Percentiles rank a stretch among this genome's conserved stretches.
phyloP scores from a whole-genome alignment of 2,888 invertebrate species.

The Eupithecia vulgata region DNA sequence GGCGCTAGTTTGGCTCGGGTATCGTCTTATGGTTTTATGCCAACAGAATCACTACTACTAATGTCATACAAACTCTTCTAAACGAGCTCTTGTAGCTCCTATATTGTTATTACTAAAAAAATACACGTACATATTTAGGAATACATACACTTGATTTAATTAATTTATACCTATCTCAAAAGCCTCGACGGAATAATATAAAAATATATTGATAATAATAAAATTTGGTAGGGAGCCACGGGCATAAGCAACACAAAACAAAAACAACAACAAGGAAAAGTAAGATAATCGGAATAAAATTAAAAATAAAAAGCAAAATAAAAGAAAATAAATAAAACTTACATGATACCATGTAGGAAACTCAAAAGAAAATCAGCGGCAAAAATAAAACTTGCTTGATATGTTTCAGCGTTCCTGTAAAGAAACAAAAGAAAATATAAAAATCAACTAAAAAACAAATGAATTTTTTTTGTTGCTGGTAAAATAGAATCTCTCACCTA shows the following conservation, averaged over 20 bases:
- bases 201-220: too few species aligned
- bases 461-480: constrained; percentile 27
- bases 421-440: constrained; percentile 62
- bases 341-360: constrained; percentile 84
- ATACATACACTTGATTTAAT: too few species aligned
- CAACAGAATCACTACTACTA: too few species aligned
- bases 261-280: background rate
- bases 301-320: constrained; percentile 44
- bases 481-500: background rate
- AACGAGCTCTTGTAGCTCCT: too few species aligned
- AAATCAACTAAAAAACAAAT: constrained; percentile 46
- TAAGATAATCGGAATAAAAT: background rate
- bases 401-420: constrained; percentile 67
- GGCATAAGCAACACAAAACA: background rate
- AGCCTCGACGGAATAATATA: too few species aligned
- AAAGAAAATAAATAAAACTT: constrained; percentile 74
- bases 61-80: too few species aligned
- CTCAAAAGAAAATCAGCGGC: constrained; percentile 67
- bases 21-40: too few species aligned
- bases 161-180: too few species aligned
- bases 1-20: too few species aligned
- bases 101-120: too few species aligned
- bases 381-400: constrained; percentile 55
- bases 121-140: too few species aligned
- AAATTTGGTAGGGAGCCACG: too few species aligned